Percentiles rank a stretch among this genome's conserved stretches.
Conservation (phyloP, 2,888 invertebrate species). For the Bunonema sp. region DNA sequence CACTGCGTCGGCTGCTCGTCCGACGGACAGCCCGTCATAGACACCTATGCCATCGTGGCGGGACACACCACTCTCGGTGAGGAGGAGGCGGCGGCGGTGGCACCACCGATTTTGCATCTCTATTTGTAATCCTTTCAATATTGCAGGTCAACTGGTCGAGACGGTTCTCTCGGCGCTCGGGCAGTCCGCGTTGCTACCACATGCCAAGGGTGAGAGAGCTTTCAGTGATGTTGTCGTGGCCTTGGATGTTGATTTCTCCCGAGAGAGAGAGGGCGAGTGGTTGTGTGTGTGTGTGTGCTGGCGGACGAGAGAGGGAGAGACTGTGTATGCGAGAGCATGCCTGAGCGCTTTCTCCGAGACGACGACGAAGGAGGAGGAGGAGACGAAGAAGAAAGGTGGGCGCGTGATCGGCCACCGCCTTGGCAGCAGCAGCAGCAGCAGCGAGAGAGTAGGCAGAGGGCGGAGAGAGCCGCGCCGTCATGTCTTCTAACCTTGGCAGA, state of each 20-base stretch:
- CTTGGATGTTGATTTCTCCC: background rate
- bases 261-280: background rate
- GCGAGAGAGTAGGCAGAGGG: too few relatives aligned
- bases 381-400: too few relatives aligned
- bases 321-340: too few relatives aligned
- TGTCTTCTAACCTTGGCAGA: too few relatives aligned
- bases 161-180: conserved; percentile 78
- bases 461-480: too few relatives aligned
- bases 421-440: too few relatives aligned
- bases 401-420: too few relatives aligned
- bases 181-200: conserved; percentile 53
- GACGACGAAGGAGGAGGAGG: too few relatives aligned
- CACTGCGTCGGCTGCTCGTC: conserved; percentile 40
- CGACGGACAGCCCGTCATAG: conserved; percentile 48
- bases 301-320: background rate
- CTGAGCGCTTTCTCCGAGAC: too few relatives aligned
- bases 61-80: conserved; percentile 64
- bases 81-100: too few relatives aligned
- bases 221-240: background rate
- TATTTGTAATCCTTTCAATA: too few relatives aligned
- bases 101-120: too few relatives aligned
- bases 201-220: conserved; percentile 48
- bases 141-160: conserved; percentile 61
- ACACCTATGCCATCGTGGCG: conserved; percentile 88
- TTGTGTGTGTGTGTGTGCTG: background rate